Percentiles rank a stretch among this genome's conserved stretches.
phyloP scores from a whole-genome alignment of 2,113 vertebrate genomes.

The Rhipidura dahli region DNA sequence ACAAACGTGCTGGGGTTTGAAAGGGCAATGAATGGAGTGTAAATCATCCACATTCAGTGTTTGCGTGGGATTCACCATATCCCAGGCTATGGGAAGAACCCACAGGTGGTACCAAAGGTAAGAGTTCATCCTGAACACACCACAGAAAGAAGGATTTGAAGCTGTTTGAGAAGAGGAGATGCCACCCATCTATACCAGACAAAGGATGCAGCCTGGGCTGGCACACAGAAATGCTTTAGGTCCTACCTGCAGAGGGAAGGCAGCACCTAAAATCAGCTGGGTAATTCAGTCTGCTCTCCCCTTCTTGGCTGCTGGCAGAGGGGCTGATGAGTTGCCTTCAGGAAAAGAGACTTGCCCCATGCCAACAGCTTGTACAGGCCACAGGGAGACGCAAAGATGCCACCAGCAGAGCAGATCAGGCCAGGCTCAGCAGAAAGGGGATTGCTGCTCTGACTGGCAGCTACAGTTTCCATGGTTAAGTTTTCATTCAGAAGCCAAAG shows the following conservation, averaged over 20 bases:
- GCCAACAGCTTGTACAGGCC: background rate
- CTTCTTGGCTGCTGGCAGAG: background rate
- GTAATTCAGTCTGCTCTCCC: background rate
- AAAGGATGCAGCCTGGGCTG: background rate
- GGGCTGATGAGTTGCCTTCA: background rate
- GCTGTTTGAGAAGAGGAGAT: background rate
- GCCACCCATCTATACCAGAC: background rate
- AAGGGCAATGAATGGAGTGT: background rate
- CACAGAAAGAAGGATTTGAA: background rate
- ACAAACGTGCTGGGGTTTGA: rapidly evolving
- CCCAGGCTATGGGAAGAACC: background rate
- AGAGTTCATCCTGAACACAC: background rate
- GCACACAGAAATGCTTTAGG: background rate
- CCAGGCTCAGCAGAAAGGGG: background rate
- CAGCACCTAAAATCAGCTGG: background rate
- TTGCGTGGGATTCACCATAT: background rate
- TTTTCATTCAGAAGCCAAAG: background rate
- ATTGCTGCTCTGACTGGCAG: background rate
- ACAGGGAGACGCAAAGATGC: background rate
- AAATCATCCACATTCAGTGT: background rate
- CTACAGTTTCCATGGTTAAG: background rate
- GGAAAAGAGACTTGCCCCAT: background rate
- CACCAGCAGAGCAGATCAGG: background rate
- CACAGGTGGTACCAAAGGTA: background rate
- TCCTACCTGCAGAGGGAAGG: background rate